Evolutionary conservation across 2,113 vertebrate genomes (phyloP).

Genomic region (Diglossa brunneiventris): DNA sequence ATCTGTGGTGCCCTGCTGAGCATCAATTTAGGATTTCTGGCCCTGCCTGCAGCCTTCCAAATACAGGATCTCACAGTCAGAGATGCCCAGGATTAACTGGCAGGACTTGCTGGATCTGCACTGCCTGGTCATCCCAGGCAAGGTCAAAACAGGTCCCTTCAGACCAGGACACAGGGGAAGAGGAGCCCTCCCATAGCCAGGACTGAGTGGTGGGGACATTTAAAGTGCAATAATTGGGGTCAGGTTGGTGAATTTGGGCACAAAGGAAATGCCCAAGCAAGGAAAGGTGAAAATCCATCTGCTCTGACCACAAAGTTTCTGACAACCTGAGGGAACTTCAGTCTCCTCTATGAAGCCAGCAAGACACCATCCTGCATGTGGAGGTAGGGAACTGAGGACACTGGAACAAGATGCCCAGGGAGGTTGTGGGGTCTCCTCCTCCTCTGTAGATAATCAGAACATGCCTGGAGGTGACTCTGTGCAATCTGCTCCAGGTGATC

Average conservation of each 20-base stretch:
- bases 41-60: background rate
- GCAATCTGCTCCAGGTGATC: background rate
- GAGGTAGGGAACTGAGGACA: background rate
- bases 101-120: background rate
- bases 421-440: background rate
- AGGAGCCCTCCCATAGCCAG: background rate
- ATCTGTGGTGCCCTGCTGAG: constrained; percentile 5
- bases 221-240: rapidly evolving
- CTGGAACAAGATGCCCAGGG: background rate
- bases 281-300: background rate
- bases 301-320: background rate
- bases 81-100: background rate
- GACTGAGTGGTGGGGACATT: rapidly evolving
- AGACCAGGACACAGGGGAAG: background rate
- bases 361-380: background rate
- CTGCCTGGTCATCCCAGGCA: background rate
- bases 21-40: background rate
- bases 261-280: background rate
- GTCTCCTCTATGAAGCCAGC: background rate
- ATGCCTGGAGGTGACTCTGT: background rate
- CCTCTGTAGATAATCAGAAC: background rate
- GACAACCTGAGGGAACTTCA: background rate
- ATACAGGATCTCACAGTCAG: background rate
- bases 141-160: background rate
- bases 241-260: background rate